Evolutionary conservation across 2,113 vertebrate genomes (phyloP), one percentile per base, ranked within the genome.

Genomic region (Hystrix cristata): DNA sequence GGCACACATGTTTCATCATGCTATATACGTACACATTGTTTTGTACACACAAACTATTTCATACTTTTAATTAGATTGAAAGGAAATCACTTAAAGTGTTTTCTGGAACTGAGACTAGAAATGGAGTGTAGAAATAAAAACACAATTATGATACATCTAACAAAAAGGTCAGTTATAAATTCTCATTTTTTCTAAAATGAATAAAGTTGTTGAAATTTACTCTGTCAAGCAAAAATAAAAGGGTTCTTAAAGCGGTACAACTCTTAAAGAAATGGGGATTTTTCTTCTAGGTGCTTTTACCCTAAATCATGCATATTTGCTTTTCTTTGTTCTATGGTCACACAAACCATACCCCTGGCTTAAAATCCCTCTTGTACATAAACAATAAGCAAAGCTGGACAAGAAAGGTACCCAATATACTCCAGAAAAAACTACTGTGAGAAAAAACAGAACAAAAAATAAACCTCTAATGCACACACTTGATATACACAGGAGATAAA

Each of bases 351-450:
- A 90, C 29, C 51, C 74, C 76, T 87, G 64, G 79, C 21, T 72
- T 89, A 79, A 71, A n/a, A 38, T 6, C 8, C 2, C n/a, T 79
- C 78, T 91, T 15, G 2, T 62, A 38, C 62, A 88, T 71, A 76
- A 85, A 60, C 78, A 92, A 51, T 57, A 93, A 94, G 43, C 43
- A 87, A 74, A 13, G 89, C 0, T 76, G 38, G 29, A 60, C 9
- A 71, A 94, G 48, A 57, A 85, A 38, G 12, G 19, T 46, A 48
- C 29, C 72, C 14, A 23, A 25, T 78, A 55, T 48, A 48, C 43
- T 83, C 92, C 34, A 90, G 55, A 87, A 93, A 96, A 96, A 96
- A 69, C 57, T 25, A 92, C 16, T 60, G 25, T 38, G 1, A 92
- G n/a, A 62, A 57, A 74, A 82, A 94, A 9, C 2, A 67, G 79